phyloP scores from a whole-genome alignment of 1,140 invertebrate species.

The Drosophila athabasca region DNA sequence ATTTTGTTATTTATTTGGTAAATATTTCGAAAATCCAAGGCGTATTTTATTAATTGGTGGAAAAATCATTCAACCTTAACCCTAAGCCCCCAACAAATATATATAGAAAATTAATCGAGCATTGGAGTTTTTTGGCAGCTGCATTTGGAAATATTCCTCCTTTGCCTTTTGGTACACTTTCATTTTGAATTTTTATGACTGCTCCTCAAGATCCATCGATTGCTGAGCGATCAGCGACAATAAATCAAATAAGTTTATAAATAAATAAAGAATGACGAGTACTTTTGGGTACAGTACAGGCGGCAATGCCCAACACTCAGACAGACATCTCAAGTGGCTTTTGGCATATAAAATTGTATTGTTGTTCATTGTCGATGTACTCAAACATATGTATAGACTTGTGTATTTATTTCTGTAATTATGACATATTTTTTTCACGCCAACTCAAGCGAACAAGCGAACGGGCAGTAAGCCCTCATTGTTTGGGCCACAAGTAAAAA shows the following conservation, averaged over 20 bases:
- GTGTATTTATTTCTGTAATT: conserved; percentile 75
- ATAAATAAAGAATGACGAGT: conserved; percentile 10
- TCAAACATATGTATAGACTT: conserved; percentile 34
- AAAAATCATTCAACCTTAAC: conserved; percentile 5
- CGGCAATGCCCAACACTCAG: neutral
- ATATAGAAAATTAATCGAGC: conserved; percentile 37
- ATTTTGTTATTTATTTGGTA: neutral
- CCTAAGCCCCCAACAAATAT: conserved; percentile 8
- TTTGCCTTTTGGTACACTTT: conserved; percentile 36
- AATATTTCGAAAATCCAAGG: conserved; percentile 25
- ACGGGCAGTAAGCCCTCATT: conserved; percentile 62
- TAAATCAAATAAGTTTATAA: conserved; percentile 41
- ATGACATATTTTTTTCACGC: conserved; percentile 79
- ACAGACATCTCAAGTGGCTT: conserved; percentile 56
- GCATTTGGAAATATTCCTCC: conserved; percentile 3
- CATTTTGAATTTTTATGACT: conserved; percentile 30
- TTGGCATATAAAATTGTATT: conserved; percentile 21
- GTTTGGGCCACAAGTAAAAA: conserved; percentile 48
- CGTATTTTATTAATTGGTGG: conserved; percentile 48
- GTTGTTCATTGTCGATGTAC: conserved; percentile 7
- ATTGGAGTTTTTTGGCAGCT: conserved; percentile 44
- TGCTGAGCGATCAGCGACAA: conserved; percentile 14
- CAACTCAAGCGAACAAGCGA: conserved; percentile 62
- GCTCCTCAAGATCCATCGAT: conserved; percentile 35
- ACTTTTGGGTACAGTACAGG: conserved; percentile 15